These are phyloP conservation scores for Nerophis ophidion DNA, from an alignment of 2,113 vertebrate genomes.

Conservation along the genomic window DNA sequence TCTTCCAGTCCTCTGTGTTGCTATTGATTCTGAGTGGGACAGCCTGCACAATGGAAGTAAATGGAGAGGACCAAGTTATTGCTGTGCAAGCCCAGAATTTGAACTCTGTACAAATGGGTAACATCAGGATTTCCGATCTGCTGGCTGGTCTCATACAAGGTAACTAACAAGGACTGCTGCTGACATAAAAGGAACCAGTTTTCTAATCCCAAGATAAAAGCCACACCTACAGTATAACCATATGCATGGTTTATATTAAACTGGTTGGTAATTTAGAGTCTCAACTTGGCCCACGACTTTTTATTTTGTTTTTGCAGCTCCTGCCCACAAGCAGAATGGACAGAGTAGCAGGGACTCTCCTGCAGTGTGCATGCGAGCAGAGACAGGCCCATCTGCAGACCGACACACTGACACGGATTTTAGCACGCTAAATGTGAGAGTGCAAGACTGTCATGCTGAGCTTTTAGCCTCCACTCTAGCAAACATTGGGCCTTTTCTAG, in stretches of 20 bases:
- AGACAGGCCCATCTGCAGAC: slow-evolving; percentile 73
- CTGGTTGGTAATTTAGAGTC: background rate
- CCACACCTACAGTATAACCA: background rate
- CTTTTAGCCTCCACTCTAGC: slow-evolving; percentile 79
- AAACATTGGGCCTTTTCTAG: slow-evolving; percentile 86
- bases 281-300: background rate
- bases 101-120: slow-evolving; percentile 77
- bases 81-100: slow-evolving; percentile 76
- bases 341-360: slow-evolving; percentile 41
- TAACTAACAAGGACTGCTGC: slow-evolving; percentile 35
- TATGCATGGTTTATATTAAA: background rate
- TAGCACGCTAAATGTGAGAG: slow-evolving; percentile 76
- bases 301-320: slow-evolving; percentile 16
- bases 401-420: slow-evolving; percentile 70
- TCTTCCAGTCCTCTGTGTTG: slow-evolving; percentile 81
- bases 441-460: slow-evolving; percentile 73
- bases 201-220: background rate
- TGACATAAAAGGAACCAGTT: too few relatives aligned
- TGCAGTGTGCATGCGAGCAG: slow-evolving; percentile 71
- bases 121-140: slow-evolving; percentile 77
- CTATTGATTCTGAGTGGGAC: slow-evolving; percentile 76
- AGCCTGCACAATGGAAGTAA: slow-evolving; percentile 75
- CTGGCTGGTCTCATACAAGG: slow-evolving; percentile 70
- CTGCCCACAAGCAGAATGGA: slow-evolving; percentile 33
- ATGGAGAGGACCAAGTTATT: slow-evolving; percentile 78